Base-by-base conservation (phyloP, 2,888 invertebrate species). In the Pristionchus exspectatus region DNA sequence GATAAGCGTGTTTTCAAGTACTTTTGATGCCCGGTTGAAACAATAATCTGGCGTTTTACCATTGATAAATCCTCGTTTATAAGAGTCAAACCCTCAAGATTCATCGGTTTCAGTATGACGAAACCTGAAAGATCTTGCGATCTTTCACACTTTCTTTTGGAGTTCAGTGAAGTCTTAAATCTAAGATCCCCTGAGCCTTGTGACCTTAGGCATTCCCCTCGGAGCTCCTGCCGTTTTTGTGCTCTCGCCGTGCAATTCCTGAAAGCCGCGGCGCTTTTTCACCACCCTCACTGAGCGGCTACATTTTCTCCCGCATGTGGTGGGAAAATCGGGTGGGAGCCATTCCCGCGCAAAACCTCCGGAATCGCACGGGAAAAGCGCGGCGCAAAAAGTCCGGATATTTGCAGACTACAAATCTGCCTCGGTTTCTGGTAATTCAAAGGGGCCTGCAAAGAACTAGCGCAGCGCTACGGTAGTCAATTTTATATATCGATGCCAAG, bases 21-120 rank as follows among this genome's bases (percentile, higher is more conserved):
- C 81, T 81, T 81, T 81, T 81, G 81, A 81, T 50, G 81, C 27
- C 27, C 4, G 18, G 50, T 0, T 3, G 50, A 81, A 81, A 81
- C 81, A 24, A 54, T 81, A 81, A 81, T 81, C 81, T 44, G 44
- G 24, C 77, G 69, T 30, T 16, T n/a, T 72, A n/a, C 9, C 63
- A 4, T 7, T 0, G 21, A 2, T 1, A 2, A 30, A 27, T 7
- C 27, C 69, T 27, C 69, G 18, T 27, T 30, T 33, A 30, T 33
- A 72, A 72, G 72, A 30, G 72, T 77, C 21, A 16, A 24, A 77
- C 72, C 30, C 21, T 27, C 72, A 72, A 72, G 10, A 18, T 33
- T 63, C 10, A n/a, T n/a, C 21, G 63, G 2, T 63, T 63, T 24
- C 24, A 63, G 24, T 63, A 4, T 10, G 10, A 9, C 10, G 24